phyloP scores from a whole-genome alignment of 2,888 invertebrate genomes.

The Pinctada fucata region DNA sequence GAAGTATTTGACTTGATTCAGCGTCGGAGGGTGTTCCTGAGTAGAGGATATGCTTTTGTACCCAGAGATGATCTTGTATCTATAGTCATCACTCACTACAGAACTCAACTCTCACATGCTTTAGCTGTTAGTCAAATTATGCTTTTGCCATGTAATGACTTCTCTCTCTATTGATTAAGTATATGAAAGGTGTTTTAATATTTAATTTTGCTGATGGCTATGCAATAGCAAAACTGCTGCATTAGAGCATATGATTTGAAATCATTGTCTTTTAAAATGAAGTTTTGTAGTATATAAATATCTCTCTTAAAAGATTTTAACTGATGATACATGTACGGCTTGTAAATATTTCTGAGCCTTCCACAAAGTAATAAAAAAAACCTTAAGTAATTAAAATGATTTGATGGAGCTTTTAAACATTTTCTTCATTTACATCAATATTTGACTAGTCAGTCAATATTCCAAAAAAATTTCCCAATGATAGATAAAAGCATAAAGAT shows the following conservation, averaged over 20 bases:
- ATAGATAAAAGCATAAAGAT: too few relatives aligned
- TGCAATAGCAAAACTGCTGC: background rate
- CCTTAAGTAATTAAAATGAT: too few relatives aligned
- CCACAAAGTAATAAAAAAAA: too few relatives aligned
- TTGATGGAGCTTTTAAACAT: too few relatives aligned
- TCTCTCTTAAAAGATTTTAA: too few relatives aligned
- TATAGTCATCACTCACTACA: conserved; percentile 87
- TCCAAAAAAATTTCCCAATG: too few relatives aligned
- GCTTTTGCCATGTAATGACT: background rate
- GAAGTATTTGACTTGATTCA: conserved; percentile 92
- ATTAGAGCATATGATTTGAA: background rate
- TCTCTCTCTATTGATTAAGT: background rate
- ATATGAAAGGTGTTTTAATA: background rate
- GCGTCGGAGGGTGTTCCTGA: conserved; percentile 86
- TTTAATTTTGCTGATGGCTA: background rate
- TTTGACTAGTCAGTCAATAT: too few relatives aligned
- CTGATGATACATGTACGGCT: too few relatives aligned
- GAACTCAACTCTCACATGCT: conserved; percentile 84
- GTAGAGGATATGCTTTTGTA: conserved; percentile 91
- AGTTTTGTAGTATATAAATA: too few relatives aligned
- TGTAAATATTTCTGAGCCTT: too few relatives aligned
- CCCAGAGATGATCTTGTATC: conserved; percentile 90
- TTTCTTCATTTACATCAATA: too few relatives aligned
- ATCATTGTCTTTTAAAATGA: too few relatives aligned
- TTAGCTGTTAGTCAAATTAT: conserved; percentile 79